Base-by-base conservation (phyloP, 2,888 invertebrate species). In the Julus scanicus region DNA sequence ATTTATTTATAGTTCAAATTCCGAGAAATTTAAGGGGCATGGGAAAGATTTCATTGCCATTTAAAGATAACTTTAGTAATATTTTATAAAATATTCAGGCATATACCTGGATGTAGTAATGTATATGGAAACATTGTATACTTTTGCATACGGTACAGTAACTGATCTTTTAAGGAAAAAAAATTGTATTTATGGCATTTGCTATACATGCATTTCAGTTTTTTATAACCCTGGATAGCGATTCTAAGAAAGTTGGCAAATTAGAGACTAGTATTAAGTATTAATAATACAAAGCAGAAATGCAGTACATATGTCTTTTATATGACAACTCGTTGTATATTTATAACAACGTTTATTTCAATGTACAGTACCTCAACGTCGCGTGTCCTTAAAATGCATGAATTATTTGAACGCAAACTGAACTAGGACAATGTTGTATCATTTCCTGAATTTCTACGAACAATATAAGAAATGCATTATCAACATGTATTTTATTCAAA, bases 401-500 rank as follows among this genome's bases (percentile, higher is more conserved):
- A 8, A 71, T 71, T 71, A 71, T 71, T 71, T n/a, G 8, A 20
- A 5, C 4, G 8, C 17, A 63, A 5, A 71, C 8, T 71, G 20
- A 71, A 71, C 71, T 71, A 71, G 71, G 29, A 20, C 71, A n/a
- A 71, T 63, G 5, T 3, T 3, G 17, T n/a, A 6, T 63, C 63
- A 15, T n/a, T 6, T 71, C 71, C 6, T 8, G 6, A 71, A 71
- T 20, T 71, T 20, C n/a, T 29, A 1, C 71, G 20, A 71, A 71
- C n/a, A 63, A 17, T n/a, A 29, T 57, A 71, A 71, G 29, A 71
- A 71, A 20, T 71, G n/a, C n/a, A 29, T 8, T 71, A 20, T 71
- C 71, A 71, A 20, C 71, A 71, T 71, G 71, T 29, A 71, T 71
- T 71, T 71, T 71, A 71, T 71, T 71, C 71, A 71, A n/a, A 20